phyloP scores from a whole-genome alignment of 2,113 vertebrate species.

The Crotalus viridis region DNA sequence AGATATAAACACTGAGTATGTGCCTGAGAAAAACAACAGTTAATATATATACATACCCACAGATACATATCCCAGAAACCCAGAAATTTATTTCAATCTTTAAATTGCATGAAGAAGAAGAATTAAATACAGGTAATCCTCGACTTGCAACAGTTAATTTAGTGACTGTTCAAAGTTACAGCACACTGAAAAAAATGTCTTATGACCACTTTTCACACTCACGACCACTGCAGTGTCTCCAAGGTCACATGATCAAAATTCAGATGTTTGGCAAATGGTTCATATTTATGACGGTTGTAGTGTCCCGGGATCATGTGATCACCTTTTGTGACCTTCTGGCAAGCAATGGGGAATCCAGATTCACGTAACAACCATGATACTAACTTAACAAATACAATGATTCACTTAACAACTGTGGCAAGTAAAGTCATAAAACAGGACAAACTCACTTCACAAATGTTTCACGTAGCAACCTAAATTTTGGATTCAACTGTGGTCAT shows the following conservation, averaged over 20 bases:
- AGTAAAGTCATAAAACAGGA: not conserved
- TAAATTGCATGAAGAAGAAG: not conserved
- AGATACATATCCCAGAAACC: not conserved
- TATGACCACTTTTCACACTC: not conserved
- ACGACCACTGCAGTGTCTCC: not conserved
- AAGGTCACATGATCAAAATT: not conserved
- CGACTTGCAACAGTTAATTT: not conserved
- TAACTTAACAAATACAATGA: not conserved
- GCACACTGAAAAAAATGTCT: not conserved
- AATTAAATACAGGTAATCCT: not conserved
- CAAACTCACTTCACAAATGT: not conserved
- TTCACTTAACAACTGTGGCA: not conserved
- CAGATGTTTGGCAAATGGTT: not conserved
- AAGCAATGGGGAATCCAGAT: not conserved
- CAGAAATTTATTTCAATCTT: not conserved
- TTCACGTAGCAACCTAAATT: not conserved
- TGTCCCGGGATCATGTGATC: not conserved
- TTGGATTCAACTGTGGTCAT: not conserved
- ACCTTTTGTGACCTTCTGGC: not conserved
- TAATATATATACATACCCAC: not conserved
- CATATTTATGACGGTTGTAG: not conserved
- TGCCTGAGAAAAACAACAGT: not conserved
- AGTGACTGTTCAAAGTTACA: not conserved
- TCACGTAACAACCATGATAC: not conserved
- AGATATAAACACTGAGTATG: not conserved